Conservation (phyloP, 1,140 invertebrate genomes). For the Reticulitermes speratus region DNA sequence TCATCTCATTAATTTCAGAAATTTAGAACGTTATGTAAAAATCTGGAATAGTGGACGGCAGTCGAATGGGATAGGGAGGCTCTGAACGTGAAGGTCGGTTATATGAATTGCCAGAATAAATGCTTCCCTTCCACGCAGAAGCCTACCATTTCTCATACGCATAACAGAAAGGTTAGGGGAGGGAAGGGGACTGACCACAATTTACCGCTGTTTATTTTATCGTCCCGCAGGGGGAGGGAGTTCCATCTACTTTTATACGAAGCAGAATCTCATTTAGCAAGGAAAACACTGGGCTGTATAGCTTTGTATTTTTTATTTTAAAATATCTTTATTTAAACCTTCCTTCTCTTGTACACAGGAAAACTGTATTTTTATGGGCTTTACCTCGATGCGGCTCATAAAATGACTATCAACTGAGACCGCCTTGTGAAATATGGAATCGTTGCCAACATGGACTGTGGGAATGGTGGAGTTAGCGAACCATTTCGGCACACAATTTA, state of each 20-base stretch:
- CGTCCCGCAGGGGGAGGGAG: not conserved
- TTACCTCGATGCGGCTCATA: constrained; percentile 28
- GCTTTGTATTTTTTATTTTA: not conserved
- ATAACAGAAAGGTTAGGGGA: not conserved
- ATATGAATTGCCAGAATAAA: not conserved
- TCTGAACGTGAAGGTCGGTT: not conserved
- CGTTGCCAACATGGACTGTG: constrained; percentile 28
- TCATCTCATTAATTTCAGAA: too few species aligned
- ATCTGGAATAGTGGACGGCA: too few species aligned
- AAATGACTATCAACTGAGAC: constrained; percentile 25
- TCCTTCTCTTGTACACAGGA: not conserved
- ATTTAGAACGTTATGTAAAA: too few species aligned
- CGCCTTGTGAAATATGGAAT: constrained; percentile 29
- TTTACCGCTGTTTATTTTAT: not conserved
- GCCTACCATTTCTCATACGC: not conserved
- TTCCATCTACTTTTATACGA: not conserved
- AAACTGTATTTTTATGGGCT: not conserved
- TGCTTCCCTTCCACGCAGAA: not conserved
- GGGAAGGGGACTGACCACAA: not conserved
- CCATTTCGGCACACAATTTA: constrained; percentile 28
- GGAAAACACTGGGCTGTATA: not conserved
- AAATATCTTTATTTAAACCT: constrained; percentile 15
- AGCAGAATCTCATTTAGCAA: not conserved
- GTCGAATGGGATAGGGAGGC: too few species aligned
- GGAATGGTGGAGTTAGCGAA: constrained; percentile 25